These are phyloP conservation scores for Peucedramus taeniatus DNA, from an alignment of 2,113 vertebrate genomes.

Conservation along the genomic window DNA sequence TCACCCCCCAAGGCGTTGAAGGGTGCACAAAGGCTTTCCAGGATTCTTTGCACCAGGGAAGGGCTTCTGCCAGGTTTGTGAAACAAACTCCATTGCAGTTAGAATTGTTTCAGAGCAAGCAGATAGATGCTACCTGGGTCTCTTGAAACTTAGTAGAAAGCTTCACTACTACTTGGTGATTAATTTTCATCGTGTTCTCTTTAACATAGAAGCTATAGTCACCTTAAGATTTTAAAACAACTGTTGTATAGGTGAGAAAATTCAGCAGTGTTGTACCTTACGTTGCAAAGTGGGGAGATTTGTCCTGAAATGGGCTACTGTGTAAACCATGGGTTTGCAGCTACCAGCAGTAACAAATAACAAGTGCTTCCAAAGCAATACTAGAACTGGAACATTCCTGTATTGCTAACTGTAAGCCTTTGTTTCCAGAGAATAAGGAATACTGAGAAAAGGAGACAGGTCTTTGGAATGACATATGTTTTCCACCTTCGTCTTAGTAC, in stretches of 20 bases:
- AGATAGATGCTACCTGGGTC: not conserved
- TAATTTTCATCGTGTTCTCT: not conserved
- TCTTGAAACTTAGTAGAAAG: not conserved
- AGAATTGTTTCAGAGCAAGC: not conserved
- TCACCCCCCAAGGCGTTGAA: not conserved
- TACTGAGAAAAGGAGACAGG: not conserved
- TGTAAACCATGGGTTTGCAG: not conserved
- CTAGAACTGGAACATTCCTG: not conserved
- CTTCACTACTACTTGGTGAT: not conserved
- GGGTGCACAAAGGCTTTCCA: not conserved
- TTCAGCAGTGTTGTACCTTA: not conserved
- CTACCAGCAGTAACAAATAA: conserved; percentile 21
- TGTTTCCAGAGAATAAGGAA: not conserved
- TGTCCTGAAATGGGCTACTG: not conserved
- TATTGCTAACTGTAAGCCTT: not conserved
- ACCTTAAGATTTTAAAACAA: not conserved
- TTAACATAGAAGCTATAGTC: not conserved
- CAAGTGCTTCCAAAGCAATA: not conserved
- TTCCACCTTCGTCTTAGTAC: not conserved
- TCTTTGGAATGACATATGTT: not conserved
- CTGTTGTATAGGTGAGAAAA: not conserved
- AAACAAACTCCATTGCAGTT: not conserved
- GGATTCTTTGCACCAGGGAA: not conserved
- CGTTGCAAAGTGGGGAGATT: not conserved
- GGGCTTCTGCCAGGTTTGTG: not conserved